Evolutionary conservation across 2,113 vertebrate species (phyloP).

Genomic region (Hucho hucho): DNA sequence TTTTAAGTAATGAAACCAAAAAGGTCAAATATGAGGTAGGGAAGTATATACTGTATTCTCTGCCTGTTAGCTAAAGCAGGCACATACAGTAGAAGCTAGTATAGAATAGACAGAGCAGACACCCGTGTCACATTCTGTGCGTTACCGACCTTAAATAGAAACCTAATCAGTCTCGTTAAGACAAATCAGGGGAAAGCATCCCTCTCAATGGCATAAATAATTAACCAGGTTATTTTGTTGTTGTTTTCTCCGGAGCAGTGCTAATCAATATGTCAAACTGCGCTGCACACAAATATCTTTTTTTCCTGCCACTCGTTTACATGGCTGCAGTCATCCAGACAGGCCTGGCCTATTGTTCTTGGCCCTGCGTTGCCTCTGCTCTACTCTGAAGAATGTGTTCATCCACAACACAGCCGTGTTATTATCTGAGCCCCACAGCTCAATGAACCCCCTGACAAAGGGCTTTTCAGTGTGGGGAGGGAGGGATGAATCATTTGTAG

Average conservation of each 20-base stretch:
- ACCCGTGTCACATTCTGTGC: not conserved
- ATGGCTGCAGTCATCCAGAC: slow-evolving; percentile 42
- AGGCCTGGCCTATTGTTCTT: slow-evolving; percentile 50
- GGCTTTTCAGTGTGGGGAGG: slow-evolving; percentile 19
- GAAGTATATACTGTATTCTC: not conserved
- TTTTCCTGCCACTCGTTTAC: slow-evolving; percentile 47
- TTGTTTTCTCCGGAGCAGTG: slow-evolving; percentile 18
- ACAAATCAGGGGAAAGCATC: not conserved
- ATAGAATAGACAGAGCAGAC: not conserved
- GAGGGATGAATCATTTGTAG: slow-evolving; percentile 60
- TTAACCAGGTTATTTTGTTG: slow-evolving; percentile 24
- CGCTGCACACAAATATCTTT: slow-evolving; percentile 11
- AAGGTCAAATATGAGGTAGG: slow-evolving; percentile 26
- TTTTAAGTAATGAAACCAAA: slow-evolving; percentile 34
- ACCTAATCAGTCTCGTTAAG: not conserved
- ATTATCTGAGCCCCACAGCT: slow-evolving; percentile 59
- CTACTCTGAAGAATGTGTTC: slow-evolving; percentile 37
- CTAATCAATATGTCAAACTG: slow-evolving; percentile 48
- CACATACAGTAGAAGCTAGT: not conserved
- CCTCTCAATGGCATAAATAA: slow-evolving; percentile 6
- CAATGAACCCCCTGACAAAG: slow-evolving; percentile 55
- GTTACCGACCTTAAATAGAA: not conserved
- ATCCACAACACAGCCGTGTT: slow-evolving; percentile 57
- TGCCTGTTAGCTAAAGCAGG: not conserved
- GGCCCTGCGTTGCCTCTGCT: slow-evolving; percentile 27